Conservation (phyloP, 2,888 invertebrate species). For the Caenorhabditis angaria region DNA sequence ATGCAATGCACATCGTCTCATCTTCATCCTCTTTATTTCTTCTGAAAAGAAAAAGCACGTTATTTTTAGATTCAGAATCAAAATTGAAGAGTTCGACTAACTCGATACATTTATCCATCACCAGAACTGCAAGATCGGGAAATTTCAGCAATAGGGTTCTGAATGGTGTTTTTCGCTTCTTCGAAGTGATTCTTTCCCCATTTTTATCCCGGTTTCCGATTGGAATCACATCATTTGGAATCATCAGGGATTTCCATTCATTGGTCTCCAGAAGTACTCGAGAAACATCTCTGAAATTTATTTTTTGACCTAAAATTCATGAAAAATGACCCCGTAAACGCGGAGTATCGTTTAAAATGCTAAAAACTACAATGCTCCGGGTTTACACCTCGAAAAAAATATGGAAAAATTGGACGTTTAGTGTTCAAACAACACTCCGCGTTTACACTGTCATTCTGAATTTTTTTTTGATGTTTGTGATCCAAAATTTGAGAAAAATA, state of each 20-base stretch:
- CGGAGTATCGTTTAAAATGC: neutral
- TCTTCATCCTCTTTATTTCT: slow-evolving; percentile 27
- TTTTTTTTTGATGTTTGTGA: no score
- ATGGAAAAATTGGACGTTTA: no score
- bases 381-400: no score
- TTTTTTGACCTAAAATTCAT: slow-evolving; percentile 20
- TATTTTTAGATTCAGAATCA: neutral
- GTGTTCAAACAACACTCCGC: no score
- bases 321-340: neutral
- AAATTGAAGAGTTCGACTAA: slow-evolving; percentile 14
- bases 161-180: slow-evolving; percentile 73
- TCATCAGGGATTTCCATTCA: slow-evolving; percentile 74
- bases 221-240: slow-evolving; percentile 39
- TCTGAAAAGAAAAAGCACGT: slow-evolving; percentile 17
- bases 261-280: slow-evolving; percentile 73
- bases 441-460: no score
- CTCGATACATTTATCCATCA: slow-evolving; percentile 54
- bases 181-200: slow-evolving; percentile 10
- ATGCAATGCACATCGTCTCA: slow-evolving; percentile 68
- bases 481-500: no score
- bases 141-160: slow-evolving; percentile 75
- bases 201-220: slow-evolving; percentile 23
- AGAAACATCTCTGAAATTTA: slow-evolving; percentile 72
- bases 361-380: no score
- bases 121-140: slow-evolving; percentile 73